These are phyloP conservation scores for Ladona fulva DNA, from an alignment of 1,140 invertebrate species.

Conservation along the genomic window DNA sequence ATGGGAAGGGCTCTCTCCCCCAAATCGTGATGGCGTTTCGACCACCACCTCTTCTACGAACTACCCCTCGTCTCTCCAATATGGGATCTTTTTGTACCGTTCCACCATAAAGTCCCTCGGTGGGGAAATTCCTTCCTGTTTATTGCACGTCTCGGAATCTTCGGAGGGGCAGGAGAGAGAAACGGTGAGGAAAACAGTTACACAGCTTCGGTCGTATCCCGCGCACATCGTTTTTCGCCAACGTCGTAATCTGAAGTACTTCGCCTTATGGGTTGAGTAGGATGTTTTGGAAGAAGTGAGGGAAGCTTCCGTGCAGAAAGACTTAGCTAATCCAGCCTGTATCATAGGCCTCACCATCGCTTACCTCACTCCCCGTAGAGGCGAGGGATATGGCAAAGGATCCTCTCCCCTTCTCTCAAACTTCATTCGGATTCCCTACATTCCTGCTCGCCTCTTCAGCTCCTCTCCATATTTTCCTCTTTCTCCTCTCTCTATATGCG, in stretches of 20 bases:
- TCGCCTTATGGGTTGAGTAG: too few species aligned
- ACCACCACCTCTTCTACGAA: neutral
- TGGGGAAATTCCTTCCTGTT: neutral
- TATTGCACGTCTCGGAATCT: neutral
- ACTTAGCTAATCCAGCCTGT: too few species aligned
- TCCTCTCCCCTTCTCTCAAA: too few species aligned
- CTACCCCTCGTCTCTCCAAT: neutral
- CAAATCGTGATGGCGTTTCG: neutral
- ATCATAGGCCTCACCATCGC: too few species aligned
- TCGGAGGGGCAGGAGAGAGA: neutral
- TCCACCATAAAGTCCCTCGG: neutral
- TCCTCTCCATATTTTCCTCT: neutral
- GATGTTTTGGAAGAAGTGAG: too few species aligned
- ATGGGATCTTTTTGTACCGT: neutral
- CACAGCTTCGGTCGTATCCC: too few species aligned
- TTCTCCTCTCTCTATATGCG: neutral
- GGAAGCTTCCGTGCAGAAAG: too few species aligned
- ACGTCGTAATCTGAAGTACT: too few species aligned
- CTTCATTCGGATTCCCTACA: neutral
- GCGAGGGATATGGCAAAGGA: too few species aligned
- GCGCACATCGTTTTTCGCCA: too few species aligned
- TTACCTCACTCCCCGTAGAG: too few species aligned
- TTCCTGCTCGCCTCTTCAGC: neutral
- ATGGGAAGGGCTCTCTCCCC: neutral
- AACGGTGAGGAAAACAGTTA: neutral